Percentiles rank a stretch among this genome's conserved stretches.
Evolutionary conservation across 2,113 vertebrate species (phyloP).

Genomic region (Chitala chitala): DNA sequence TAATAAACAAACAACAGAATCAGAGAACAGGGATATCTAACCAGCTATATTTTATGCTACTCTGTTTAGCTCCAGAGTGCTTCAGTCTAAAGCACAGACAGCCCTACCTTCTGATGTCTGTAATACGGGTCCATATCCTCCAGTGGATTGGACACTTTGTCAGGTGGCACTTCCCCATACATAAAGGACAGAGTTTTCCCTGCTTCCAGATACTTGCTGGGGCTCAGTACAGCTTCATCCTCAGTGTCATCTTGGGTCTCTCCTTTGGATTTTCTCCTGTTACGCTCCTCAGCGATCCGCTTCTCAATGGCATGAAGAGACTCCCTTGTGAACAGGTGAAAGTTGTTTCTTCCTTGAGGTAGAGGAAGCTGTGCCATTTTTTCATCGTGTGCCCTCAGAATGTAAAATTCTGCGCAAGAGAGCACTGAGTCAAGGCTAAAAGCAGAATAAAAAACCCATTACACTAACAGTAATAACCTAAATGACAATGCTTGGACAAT

Average conservation of each 20-base stretch:
- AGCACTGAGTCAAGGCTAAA: no score
- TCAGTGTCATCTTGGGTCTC: slow-evolving; percentile 73
- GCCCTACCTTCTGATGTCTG: slow-evolving; percentile 87
- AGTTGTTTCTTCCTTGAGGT: slow-evolving; percentile 97
- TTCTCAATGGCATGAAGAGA: slow-evolving; percentile 92
- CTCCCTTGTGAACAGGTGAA: slow-evolving; percentile 87
- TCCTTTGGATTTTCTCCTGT: slow-evolving; percentile 76
- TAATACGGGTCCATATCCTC: slow-evolving; percentile 94
- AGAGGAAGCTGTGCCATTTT: slow-evolving; percentile 99
- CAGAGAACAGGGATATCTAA: slow-evolving; percentile 8
- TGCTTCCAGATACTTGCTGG: slow-evolving; percentile 94
- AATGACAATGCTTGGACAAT: no score
- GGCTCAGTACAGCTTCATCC: slow-evolving; percentile 85
- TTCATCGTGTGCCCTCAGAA: slow-evolving; percentile 95
- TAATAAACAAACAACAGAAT: no score
- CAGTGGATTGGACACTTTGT: slow-evolving; percentile 86
- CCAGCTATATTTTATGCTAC: not conserved
- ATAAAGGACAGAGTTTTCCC: slow-evolving; percentile 94
- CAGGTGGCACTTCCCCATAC: slow-evolving; percentile 84
- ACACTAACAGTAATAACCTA: no score
- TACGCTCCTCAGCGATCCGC: slow-evolving; percentile 86
- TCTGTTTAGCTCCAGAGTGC: not conserved
- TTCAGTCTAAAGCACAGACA: not conserved
- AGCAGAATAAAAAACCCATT: no score
- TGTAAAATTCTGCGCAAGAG: not conserved